Evolutionary conservation across 2,113 vertebrate species (phyloP), one percentile per base, ranked within the genome.

Genomic region (Phrynocephalus versicolor): DNA sequence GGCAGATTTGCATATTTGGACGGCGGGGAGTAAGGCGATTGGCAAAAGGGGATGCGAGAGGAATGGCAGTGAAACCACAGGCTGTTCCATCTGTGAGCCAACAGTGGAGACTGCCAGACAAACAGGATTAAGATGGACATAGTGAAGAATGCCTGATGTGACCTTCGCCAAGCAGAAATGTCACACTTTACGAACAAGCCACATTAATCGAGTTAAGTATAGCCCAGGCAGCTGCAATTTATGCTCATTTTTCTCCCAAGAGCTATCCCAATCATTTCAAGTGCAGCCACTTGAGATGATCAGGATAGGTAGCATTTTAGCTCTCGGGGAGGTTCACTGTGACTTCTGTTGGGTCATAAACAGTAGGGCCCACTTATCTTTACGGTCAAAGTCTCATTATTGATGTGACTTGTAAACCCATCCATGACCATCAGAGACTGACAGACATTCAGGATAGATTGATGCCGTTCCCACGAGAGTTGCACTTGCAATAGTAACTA

Each of bases 61-160:
- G 18, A 16, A 37, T 45, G 71, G 58, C 71, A 83, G 57, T 16
- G 33, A 62, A 45, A 33, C 57, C 13, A 1, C 58, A 75, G 71
- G 71, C 70, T 64, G 10, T 45, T 83, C 57, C 57, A 64, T 83
- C 71, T 83, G 71, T 9, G 82, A 45, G 41, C 71, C 64, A 64
- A 83, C 57, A 83, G 64, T 33, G 41, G 82, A 64, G 74, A 75
- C 33, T n/a, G 39, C 35, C 71, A 83, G 37, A 65, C 55, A 62
- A 82, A 60, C 14, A 71, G 70, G 70, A 73, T 83, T 73, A 64
- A 62, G 37, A 27, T n/a, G 57, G 37, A 30, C 57, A 39, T 81
- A 21, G 30, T 33, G 64, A 0, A 51, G 45, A 51, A 39, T 72
- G 73, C 8, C 6, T 35, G 12, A 55, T 25, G 41, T 41, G 25